Evolutionary conservation across 2,113 vertebrate species (phyloP).

Genomic region (Triplophysa dalaica): DNA sequence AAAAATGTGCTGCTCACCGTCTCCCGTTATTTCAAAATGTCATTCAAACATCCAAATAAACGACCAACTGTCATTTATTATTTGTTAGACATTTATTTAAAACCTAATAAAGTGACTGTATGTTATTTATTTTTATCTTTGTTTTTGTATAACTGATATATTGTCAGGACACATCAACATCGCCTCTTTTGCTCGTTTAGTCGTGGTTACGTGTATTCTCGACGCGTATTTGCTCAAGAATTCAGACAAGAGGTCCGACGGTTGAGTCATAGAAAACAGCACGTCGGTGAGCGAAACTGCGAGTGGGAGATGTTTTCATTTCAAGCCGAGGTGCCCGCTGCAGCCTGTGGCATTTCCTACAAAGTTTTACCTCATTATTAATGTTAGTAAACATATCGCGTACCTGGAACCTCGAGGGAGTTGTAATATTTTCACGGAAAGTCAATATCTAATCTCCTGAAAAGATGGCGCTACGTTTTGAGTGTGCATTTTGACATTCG

Average conservation of each 20-base stretch:
- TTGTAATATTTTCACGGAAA: slow-evolving; percentile 25
- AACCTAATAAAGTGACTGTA: background rate
- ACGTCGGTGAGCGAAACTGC: background rate
- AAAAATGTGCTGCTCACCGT: background rate
- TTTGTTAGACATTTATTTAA: too few species aligned
- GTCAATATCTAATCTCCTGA: slow-evolving; percentile 13
- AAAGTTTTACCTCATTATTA: slow-evolving; percentile 31
- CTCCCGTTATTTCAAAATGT: background rate
- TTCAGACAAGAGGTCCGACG: slow-evolving; percentile 6
- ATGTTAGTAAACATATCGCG: slow-evolving; percentile 38
- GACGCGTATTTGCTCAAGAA: slow-evolving; percentile 7
- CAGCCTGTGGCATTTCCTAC: slow-evolving; percentile 34
- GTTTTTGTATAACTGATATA: background rate
- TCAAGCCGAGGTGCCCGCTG: background rate
- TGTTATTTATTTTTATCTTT: background rate
- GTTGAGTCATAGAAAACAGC: too few species aligned
- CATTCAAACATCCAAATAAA: background rate
- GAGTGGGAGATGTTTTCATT: slow-evolving; percentile 30
- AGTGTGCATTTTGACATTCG: background rate
- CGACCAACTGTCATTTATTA: background rate
- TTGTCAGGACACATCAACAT: too few species aligned
- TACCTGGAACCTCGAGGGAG: slow-evolving; percentile 20
- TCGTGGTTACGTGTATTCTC: slow-evolving; percentile 1
- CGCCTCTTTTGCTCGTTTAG: background rate
- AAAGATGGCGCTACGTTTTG: background rate